These are phyloP conservation scores for Darwinula stevensoni DNA, from an alignment of 2,888 invertebrate genomes.

Conservation along the genomic window DNA sequence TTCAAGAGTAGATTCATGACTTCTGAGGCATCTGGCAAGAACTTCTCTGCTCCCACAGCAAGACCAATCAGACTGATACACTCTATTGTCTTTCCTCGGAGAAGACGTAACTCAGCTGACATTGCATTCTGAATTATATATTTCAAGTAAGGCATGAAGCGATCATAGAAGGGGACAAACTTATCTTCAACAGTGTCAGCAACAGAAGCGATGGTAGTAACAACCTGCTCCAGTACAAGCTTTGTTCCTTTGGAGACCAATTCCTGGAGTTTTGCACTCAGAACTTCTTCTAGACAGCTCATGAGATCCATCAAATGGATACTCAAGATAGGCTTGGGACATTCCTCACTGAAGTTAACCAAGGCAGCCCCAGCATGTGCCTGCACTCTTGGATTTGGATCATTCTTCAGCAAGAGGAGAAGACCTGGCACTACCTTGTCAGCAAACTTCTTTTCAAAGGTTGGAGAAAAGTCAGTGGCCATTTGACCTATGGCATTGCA, in stretches of 20 bases:
- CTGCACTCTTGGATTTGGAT: constrained; percentile 71
- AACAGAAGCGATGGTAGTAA: constrained; percentile 93
- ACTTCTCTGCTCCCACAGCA: constrained; percentile 24
- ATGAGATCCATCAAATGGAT: constrained; percentile 73
- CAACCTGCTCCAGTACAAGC: constrained; percentile 83
- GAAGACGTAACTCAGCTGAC: constrained; percentile 52
- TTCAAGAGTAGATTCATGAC: constrained; percentile 81
- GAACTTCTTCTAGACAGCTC: constrained; percentile 57
- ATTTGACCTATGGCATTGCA: constrained; percentile 98
- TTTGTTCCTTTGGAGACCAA: constrained; percentile 78
- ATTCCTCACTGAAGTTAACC: constrained; percentile 97
- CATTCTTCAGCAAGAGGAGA: constrained; percentile 35
- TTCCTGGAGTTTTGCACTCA: constrained; percentile 54
- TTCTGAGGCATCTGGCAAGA: constrained; percentile 66
- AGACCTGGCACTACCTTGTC: constrained; percentile 75
- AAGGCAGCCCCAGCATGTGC: constrained; percentile 65
- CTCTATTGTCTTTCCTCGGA: constrained; percentile 93
- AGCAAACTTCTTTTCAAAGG: constrained; percentile 92
- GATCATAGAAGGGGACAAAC: constrained; percentile 77
- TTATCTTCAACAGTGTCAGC: constrained; percentile 94
- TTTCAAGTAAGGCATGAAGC: constrained; percentile 76
- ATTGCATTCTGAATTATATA: constrained; percentile 86
- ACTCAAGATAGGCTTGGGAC: constrained; percentile 71
- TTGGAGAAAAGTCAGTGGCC: constrained; percentile 91
- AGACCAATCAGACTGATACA: constrained; percentile 87